Evolutionary conservation across 2,113 vertebrate species (phyloP).

Genomic region (Lepidothrix coronata): DNA sequence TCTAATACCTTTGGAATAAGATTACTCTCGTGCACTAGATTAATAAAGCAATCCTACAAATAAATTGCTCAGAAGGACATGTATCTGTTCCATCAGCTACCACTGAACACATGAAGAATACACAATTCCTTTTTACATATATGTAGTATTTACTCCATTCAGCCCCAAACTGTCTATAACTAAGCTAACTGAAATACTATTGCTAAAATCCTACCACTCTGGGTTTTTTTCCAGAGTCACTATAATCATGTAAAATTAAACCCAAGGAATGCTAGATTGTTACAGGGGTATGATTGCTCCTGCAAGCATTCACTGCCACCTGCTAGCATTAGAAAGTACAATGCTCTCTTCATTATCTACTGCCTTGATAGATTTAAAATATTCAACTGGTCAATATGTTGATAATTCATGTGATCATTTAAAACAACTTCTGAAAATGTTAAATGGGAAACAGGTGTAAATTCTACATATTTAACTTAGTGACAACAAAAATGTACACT

Average conservation of each 20-base stretch:
- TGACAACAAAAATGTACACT: background rate
- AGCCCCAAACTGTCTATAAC: background rate
- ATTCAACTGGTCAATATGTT: background rate
- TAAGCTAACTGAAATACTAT: background rate
- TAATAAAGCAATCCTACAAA: slow-evolving; percentile 32
- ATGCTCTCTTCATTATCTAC: background rate
- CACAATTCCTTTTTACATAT: background rate
- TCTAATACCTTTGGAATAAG: background rate
- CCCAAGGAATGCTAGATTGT: background rate
- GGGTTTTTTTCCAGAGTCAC: background rate
- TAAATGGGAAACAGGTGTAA: slow-evolving; percentile 7
- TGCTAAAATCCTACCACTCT: background rate
- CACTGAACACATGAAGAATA: background rate
- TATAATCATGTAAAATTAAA: slow-evolving; percentile 1
- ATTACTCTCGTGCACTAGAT: background rate
- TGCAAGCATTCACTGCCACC: slow-evolving; percentile 10
- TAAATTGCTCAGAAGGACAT: background rate
- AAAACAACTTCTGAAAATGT: background rate
- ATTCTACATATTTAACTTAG: background rate
- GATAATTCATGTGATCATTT: background rate
- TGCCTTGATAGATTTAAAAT: background rate
- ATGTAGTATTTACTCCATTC: background rate
- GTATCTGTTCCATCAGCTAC: background rate
- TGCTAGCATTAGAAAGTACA: background rate
- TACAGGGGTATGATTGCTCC: background rate